Base-by-base conservation (phyloP, 2,888 invertebrate species). In the Thyatira batis region DNA sequence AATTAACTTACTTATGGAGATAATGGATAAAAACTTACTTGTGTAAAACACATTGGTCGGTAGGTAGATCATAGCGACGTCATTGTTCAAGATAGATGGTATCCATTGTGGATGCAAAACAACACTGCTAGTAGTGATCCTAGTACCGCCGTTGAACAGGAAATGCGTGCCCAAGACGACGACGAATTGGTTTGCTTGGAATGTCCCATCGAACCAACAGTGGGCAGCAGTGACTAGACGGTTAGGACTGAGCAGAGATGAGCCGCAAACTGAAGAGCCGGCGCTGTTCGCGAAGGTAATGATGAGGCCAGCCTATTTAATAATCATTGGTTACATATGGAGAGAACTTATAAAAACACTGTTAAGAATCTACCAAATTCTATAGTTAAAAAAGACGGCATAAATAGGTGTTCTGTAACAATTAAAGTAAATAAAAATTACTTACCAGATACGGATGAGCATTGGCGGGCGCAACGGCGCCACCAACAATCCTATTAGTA, bases 151-250 rank as follows among this genome's bases (percentile, higher is more conserved):
- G 1, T 33, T 59, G 73, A 78, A 83, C 20, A 87, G 68, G 55
- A 52, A 69, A 8, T 73, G 67, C 1, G 81, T 76, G 50, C 84
- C 85, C 1, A 85, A 72, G 11, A 85, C 81, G 1, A 82, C 84
- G 0, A 55, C 53, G 65, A 84, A 80, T 60, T 66, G 67, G 53
- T 58, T 63, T 3, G 76, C 85, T 27, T 81, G 81, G 50, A 67
- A 67, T 6, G 10, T 0, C 9, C 80, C 80, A 28, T 85, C 83
- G 52, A 60, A 67, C 85, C 85, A 85, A 68, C 87, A 87, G 65
- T 87, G 87, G 10, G 86, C 86, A 0, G 86, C 85, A 0, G 87
- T 87, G 11, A 84, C 69, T 13, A 82, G 60, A 0, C 83, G 73
- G 58, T 64, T 77, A n/a, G 57, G 2, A 0, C 74, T 56, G 2